Base-by-base conservation (phyloP, 2,797 vertebrate genomes). In the Linurgus olivaceus region DNA sequence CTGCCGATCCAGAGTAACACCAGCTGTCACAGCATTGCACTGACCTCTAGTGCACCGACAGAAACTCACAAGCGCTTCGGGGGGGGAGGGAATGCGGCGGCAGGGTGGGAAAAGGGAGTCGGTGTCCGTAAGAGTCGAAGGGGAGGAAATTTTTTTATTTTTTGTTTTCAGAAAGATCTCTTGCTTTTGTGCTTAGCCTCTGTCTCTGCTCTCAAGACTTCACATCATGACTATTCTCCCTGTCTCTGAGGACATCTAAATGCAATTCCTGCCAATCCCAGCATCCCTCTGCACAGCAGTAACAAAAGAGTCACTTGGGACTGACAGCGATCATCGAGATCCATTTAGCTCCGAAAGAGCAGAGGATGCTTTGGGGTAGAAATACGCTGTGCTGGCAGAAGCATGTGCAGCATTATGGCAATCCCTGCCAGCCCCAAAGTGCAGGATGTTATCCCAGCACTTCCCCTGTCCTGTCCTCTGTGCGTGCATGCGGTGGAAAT, bases 1-100 rank as follows among this genome's bases (percentile, higher is more conserved):
- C 74, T 17, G 50, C 23, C 48, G 38, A 24, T 9, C 17, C 80
- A 13, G 48, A 45, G 52, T 9, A 45, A 13, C 93, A 38, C 20
- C 77, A 37, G 95, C 87, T 58, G 79, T 11, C 67, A 42, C 48
- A 66, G 94, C 85, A 10, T 66, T 31, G 87, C 82, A 95, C 91
- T 92, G 96, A 94, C 95, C 96, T 89, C 94, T 96, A 97, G 94
- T 33, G 94, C 48, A 72, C 14, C 31, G 24, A 54, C 40, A 48
- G 68, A n/a, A 88, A 81, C 47, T 35, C 82, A 23, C 89, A 88
- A 37, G 21, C 52, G 2, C 33, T 61, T 6, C 3, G 61, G 3
- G 8, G 13, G 13, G 40, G 23, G 50, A 33, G 13, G 5, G 33
- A 78, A 44, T 7, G 54, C 2, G 7, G 72, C 7, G 42, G 23